Conservation (phyloP, 2,113 vertebrate genomes). For the Myiagra hebetior region DNA sequence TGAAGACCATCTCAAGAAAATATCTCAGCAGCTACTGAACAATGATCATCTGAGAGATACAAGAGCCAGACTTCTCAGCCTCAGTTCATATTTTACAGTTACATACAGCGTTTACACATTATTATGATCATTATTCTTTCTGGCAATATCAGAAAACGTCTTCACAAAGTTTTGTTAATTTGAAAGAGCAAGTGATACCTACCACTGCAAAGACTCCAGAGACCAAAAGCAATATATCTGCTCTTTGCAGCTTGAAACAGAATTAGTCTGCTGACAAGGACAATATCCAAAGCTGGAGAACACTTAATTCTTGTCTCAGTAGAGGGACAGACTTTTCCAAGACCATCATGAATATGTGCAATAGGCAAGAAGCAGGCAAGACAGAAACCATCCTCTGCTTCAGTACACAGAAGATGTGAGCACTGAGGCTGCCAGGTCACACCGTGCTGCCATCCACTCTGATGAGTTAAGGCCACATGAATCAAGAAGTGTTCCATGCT, state of each 20-base stretch:
- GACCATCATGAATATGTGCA: neutral
- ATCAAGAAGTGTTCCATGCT: neutral
- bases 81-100: neutral
- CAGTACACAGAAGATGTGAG: neutral
- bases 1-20: neutral
- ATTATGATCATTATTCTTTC: neutral
- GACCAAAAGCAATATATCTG: neutral
- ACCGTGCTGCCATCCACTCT: neutral
- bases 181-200: neutral
- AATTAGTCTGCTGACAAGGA: neutral
- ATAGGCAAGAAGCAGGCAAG: neutral
- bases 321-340: neutral
- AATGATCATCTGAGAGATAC: neutral
- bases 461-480: neutral
- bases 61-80: neutral
- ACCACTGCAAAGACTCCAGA: neutral
- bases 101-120: neutral
- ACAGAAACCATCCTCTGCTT: neutral
- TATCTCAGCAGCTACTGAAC: neutral
- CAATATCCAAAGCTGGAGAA: neutral
- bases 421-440: neutral
- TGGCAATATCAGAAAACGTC: neutral
- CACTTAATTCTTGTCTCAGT: neutral
- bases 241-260: neutral
- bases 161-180: neutral